Conservation (phyloP, 2,888 invertebrate genomes). For the Caenorhabditis panamensis region DNA sequence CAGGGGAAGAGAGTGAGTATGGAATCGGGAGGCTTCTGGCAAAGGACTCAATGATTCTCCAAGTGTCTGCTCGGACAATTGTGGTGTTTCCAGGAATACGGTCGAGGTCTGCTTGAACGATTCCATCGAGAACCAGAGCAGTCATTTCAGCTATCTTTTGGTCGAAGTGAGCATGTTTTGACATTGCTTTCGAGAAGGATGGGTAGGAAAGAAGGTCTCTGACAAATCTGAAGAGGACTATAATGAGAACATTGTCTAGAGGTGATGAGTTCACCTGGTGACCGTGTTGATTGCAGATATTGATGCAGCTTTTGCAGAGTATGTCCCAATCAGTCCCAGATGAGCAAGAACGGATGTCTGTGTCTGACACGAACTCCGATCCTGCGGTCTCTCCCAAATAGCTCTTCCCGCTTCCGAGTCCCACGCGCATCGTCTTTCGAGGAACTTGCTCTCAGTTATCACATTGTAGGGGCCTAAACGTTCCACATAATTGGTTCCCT, state of each 20-base stretch:
- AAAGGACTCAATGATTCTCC: conserved; percentile 65
- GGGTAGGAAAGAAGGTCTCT: conserved; percentile 75
- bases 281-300: conserved; percentile 77
- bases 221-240: conserved; percentile 66
- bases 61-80: conserved; percentile 59
- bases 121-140: conserved; percentile 74
- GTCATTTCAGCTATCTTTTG: conserved; percentile 79
- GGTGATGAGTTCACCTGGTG: conserved; percentile 29
- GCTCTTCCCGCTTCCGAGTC: conserved; percentile 64
- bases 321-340: conserved; percentile 79
- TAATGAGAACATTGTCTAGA: neutral
- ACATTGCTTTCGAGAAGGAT: conserved; percentile 71
- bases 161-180: conserved; percentile 76
- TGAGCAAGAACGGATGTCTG: conserved; percentile 79
- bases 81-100: conserved; percentile 72
- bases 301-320: conserved; percentile 72
- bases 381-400: conserved; percentile 62
- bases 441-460: conserved; percentile 58
- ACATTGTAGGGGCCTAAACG: conserved; percentile 64
- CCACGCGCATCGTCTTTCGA: conserved; percentile 67
- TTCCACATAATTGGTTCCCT: conserved; percentile 1
- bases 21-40: conserved; percentile 71
- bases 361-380: conserved; percentile 63
- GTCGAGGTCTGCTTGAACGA: conserved; percentile 72
- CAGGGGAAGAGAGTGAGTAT: conserved; percentile 69